These are phyloP conservation scores for Lasioglossum vierecki DNA, from an alignment of 2,888 invertebrate genomes.

Conservation along the genomic window DNA sequence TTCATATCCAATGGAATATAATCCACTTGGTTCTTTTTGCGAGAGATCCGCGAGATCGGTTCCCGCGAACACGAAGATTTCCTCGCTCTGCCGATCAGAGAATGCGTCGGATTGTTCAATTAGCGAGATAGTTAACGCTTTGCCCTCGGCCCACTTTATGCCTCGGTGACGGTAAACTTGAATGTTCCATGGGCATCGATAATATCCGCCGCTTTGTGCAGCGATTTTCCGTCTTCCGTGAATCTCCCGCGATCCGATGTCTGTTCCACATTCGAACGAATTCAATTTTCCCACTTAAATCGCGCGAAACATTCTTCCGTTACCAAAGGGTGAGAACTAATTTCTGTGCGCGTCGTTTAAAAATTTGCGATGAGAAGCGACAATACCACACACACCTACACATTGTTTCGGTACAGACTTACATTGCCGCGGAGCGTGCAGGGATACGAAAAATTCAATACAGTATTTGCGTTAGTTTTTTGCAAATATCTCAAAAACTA, in stretches of 20 bases:
- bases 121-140: slow-evolving; percentile 28
- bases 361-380: no score
- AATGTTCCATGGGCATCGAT: not conserved
- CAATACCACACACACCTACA: no score
- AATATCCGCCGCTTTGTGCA: not conserved
- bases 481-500: no score
- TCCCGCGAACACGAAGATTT: not conserved
- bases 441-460: no score
- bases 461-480: no score
- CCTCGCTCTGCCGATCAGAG: not conserved
- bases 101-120: slow-evolving; percentile 33
- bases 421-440: no score
- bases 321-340: no score
- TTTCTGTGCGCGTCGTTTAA: no score
- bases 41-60: not conserved
- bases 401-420: no score
- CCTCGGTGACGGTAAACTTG: slow-evolving; percentile 23
- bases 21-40: slow-evolving; percentile 30
- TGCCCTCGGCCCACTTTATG: slow-evolving; percentile 33
- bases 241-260: not conserved
- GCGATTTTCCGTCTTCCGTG: not conserved
- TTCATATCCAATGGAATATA: slow-evolving; percentile 19
- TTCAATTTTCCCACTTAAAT: no score
- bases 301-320: no score
- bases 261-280: no score